Base-by-base conservation (phyloP, 2,113 vertebrate species). In the Phoenicopterus ruber region DNA sequence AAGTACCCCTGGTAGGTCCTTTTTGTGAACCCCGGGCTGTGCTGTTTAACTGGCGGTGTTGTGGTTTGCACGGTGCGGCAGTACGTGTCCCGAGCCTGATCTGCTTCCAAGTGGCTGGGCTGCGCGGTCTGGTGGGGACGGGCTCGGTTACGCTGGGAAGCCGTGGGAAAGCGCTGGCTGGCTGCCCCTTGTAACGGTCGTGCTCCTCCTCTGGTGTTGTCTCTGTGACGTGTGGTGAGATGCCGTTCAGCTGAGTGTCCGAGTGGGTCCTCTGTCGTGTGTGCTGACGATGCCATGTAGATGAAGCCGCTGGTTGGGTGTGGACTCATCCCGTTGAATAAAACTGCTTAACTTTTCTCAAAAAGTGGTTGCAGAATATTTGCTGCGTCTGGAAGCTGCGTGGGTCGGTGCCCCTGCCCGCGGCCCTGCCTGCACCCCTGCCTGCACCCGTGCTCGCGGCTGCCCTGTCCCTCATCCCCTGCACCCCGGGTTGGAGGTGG, bases 271-370 rank as follows among this genome's bases (percentile, higher is more conserved):
- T 98, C 97, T 98, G 98, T 99, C 95, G 96, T 98, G 98, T 99
- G 96, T 95, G 97, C 97, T 98, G 97, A 95, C 97, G 98, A 97
- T 97, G 98, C 98, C 97, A 70, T 97, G 98, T 99, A 98, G 97
- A 98, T 97, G 97, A 98, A 98, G 97, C 98, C 98, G 98, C 98
- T 98, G 98, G 98, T 98, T 98, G 98, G 98, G 98, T 97, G 98
- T 99, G 98, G 98, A 98, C 98, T 98, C 97, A 92, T 97, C 97
- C 97, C 69, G 80, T 98, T 97, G 96, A 98, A 98, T 98, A 98
- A 98, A 98, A 98, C 97, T 90, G 97, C 97, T 98, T 98, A 97
- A 98, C 97, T 98, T 98, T 98, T 98, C 98, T 98, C 97, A 98
- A 62, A 87, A 54, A 15, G 94, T 97, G 79, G 36, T 97, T 96